phyloP scores from a whole-genome alignment of 2,113 vertebrate species.

The Neomonachus schauinslandi region DNA sequence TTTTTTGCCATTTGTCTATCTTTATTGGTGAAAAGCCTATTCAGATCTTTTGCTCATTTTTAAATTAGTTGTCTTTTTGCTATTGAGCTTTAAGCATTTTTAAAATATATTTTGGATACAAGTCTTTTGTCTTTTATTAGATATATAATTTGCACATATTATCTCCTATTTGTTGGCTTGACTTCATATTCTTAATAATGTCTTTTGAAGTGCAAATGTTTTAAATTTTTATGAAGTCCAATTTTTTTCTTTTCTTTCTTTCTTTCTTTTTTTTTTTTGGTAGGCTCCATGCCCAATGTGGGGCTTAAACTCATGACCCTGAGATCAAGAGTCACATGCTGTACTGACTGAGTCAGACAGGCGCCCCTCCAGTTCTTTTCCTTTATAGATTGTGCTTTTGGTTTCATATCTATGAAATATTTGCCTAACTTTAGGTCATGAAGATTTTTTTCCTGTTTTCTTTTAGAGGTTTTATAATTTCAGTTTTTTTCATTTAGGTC shows the following conservation, averaged over 20 bases:
- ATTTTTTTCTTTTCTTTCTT: neutral
- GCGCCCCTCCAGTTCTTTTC: neutral
- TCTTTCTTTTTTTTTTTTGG: neutral
- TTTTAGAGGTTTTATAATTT: constrained; percentile 19
- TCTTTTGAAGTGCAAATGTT: neutral
- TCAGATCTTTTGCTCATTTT: neutral
- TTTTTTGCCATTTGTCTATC: neutral
- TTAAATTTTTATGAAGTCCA: neutral
- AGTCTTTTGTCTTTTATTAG: neutral
- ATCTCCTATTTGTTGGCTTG: constrained; percentile 27
- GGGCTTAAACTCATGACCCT: neutral
- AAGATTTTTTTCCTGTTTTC: neutral
- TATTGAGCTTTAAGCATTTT: neutral
- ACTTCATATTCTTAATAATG: neutral
- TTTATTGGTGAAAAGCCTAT: neutral
- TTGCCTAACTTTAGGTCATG: neutral
- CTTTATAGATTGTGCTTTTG: neutral
- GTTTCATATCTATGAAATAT: constrained; percentile 19
- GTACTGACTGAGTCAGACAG: neutral
- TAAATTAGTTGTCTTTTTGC: neutral
- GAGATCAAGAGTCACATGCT: neutral
- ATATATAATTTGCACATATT: neutral
- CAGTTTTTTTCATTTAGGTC: neutral
- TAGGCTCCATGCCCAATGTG: neutral
- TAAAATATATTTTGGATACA: constrained; percentile 17